Conservation (phyloP, 2,113 vertebrate species). For the Leuciscus idus region DNA sequence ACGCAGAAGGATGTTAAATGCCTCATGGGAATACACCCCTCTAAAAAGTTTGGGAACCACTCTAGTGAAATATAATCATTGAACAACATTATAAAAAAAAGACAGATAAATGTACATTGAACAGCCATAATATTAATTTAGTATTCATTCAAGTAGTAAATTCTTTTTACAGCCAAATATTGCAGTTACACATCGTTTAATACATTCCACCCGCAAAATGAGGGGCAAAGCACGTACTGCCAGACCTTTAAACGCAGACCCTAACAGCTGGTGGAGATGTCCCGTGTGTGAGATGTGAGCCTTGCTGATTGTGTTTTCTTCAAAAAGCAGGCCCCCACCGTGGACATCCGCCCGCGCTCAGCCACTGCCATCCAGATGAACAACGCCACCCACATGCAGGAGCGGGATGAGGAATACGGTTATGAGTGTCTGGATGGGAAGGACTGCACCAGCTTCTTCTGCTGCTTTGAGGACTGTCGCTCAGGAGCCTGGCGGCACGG, state of each 20-base stretch:
- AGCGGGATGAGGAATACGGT: conserved; percentile 96
- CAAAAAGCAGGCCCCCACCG: conserved; percentile 89
- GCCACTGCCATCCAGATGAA: conserved; percentile 99
- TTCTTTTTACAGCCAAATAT: conserved; percentile 9
- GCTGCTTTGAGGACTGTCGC: conserved; percentile 98
- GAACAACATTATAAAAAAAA: neutral
- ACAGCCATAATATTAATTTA: neutral
- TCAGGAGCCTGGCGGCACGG: conserved; percentile 97
- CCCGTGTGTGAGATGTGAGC: neutral
- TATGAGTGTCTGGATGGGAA: conserved; percentile 98
- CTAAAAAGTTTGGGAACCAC: no score
- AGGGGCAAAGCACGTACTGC: conserved; percentile 60
- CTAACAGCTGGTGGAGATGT: neutral
- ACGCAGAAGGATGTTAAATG: no score
- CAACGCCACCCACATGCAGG: conserved; percentile 97
- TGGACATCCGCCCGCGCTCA: conserved; percentile 96
- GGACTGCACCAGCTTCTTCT: conserved; percentile 99
- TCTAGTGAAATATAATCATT: neutral
- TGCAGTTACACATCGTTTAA: conserved; percentile 30
- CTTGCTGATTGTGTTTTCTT: conserved; percentile 59
- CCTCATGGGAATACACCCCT: no score
- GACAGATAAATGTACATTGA: neutral
- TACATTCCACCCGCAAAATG: conserved; percentile 55
- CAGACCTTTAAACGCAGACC: neutral
- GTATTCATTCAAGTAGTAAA: neutral